These are phyloP conservation scores for Pteria penguin DNA, from an alignment of 2,888 invertebrate species.

Conservation along the genomic window DNA sequence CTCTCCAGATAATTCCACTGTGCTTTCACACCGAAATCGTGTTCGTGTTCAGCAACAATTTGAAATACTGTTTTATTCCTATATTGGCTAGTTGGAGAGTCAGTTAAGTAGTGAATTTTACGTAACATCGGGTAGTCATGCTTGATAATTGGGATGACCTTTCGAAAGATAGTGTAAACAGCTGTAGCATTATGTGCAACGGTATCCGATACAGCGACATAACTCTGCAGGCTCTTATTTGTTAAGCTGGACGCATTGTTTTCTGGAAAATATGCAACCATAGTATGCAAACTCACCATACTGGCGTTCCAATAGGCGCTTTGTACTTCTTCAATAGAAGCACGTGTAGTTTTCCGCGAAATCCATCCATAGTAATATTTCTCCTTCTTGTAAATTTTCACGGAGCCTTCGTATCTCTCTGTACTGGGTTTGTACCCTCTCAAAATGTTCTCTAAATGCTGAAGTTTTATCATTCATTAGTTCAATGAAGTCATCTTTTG, in stretches of 20 bases:
- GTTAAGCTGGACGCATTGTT: neutral
- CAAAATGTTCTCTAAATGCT: conserved; percentile 21
- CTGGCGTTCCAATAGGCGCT: conserved; percentile 35
- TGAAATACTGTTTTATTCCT: conserved; percentile 38
- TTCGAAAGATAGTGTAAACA: conserved; percentile 26
- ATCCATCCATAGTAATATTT: conserved; percentile 48
- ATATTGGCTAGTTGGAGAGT: conserved; percentile 39
- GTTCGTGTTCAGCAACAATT: conserved; percentile 30
- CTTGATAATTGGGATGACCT: conserved; percentile 23
- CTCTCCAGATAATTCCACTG: conserved; percentile 34
- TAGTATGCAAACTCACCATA: conserved; percentile 26
- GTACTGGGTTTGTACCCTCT: conserved; percentile 44
- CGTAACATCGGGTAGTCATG: conserved; percentile 15
- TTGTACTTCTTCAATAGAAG: conserved; percentile 39
- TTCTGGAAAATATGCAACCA: conserved; percentile 16
- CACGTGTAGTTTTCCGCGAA: conserved; percentile 50
- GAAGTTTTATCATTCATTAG: neutral
- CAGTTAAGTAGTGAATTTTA: conserved; percentile 30
- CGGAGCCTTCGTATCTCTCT: conserved; percentile 25
- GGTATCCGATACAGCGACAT: conserved; percentile 20
- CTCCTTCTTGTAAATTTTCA: conserved; percentile 34
- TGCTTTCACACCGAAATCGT: conserved; percentile 30
- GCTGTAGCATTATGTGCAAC: conserved; percentile 33
- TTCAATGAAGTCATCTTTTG: conserved; percentile 13
- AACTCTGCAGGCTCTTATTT: no score